phyloP scores from a whole-genome alignment of 2,888 invertebrate species.

The Nymphalis urticae region DNA sequence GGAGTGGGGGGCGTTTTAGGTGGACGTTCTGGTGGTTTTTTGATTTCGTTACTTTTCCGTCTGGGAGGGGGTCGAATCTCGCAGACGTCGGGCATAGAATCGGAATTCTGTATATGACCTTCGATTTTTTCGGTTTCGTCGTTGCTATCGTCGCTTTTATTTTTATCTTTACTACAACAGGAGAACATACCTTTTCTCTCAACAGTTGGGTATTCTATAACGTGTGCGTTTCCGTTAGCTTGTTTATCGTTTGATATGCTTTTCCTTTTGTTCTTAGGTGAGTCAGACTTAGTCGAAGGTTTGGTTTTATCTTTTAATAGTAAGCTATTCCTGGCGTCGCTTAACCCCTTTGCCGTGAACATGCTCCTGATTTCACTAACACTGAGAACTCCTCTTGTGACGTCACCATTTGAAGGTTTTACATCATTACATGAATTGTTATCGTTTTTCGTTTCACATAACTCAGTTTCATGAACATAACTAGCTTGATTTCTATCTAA shows the following conservation, averaged over 20 bases:
- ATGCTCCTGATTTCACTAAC: constrained; percentile 79
- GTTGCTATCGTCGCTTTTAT: constrained; percentile 75
- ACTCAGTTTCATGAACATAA: constrained; percentile 68
- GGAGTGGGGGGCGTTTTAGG: constrained; percentile 82
- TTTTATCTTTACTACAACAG: constrained; percentile 84
- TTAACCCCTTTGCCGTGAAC: constrained; percentile 75
- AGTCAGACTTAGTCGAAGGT: constrained; percentile 64
- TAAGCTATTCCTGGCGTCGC: constrained; percentile 78
- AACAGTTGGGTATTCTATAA: constrained; percentile 87
- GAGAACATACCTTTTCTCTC: constrained; percentile 88
- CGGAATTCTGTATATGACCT: constrained; percentile 63
- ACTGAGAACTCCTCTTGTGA: constrained; percentile 81
- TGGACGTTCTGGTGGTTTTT: constrained; percentile 85
- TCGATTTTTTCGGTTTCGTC: constrained; percentile 70
- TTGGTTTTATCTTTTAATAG: constrained; percentile 73
- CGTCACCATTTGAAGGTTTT: constrained; percentile 70
- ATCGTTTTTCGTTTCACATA: constrained; percentile 56
- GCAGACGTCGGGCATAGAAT: constrained; percentile 73
- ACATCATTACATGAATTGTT: constrained; percentile 49
- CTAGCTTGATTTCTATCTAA: constrained; percentile 70
- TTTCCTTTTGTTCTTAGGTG: constrained; percentile 74
- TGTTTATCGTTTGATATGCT: constrained; percentile 67
- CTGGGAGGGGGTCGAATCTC: constrained; percentile 85
- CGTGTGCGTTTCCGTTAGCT: constrained; percentile 73
- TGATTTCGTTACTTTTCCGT: constrained; percentile 77